These are phyloP conservation scores for Panthera leo DNA, from an alignment of 2,113 vertebrate species.

Conservation along the genomic window DNA sequence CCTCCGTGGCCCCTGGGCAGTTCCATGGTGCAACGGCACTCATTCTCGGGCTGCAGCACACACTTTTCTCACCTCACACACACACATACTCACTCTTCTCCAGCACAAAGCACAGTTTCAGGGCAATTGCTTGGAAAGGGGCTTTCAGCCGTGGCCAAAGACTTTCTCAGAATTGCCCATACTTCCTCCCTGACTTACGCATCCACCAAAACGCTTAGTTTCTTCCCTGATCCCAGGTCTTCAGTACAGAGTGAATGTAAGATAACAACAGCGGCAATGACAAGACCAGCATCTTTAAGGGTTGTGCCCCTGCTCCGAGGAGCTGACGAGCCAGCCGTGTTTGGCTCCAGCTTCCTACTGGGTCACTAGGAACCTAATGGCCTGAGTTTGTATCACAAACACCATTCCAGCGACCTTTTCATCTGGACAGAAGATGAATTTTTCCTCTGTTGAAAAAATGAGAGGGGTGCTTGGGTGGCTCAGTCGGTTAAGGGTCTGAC, in stretches of 20 bases:
- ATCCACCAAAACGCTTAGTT: not conserved
- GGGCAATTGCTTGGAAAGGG: too few relatives aligned
- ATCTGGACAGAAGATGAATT: not conserved
- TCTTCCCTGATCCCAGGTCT: not conserved
- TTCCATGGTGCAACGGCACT: fast-evolving
- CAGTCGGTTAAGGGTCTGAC: too few relatives aligned
- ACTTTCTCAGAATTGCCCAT: not conserved
- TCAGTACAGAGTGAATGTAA: not conserved
- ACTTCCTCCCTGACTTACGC: fast-evolving
- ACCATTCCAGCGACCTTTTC: not conserved
- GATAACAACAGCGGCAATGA: not conserved
- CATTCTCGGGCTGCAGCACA: not conserved
- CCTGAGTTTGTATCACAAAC: not conserved
- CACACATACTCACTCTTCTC: not conserved
- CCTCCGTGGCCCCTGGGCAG: fast-evolving
- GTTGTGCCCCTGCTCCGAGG: too few relatives aligned
- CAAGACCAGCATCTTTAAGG: not conserved
- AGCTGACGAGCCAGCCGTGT: too few relatives aligned
- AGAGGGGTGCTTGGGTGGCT: too few relatives aligned
- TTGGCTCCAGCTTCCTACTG: not conserved
- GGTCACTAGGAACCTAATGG: not conserved
- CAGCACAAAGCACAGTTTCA: not conserved
- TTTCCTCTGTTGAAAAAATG: not conserved
- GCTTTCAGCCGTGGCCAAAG: not conserved
- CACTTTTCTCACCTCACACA: not conserved